These are phyloP conservation scores for Cerastoderma edule DNA, from an alignment of 2,888 invertebrate species.

Conservation along the genomic window DNA sequence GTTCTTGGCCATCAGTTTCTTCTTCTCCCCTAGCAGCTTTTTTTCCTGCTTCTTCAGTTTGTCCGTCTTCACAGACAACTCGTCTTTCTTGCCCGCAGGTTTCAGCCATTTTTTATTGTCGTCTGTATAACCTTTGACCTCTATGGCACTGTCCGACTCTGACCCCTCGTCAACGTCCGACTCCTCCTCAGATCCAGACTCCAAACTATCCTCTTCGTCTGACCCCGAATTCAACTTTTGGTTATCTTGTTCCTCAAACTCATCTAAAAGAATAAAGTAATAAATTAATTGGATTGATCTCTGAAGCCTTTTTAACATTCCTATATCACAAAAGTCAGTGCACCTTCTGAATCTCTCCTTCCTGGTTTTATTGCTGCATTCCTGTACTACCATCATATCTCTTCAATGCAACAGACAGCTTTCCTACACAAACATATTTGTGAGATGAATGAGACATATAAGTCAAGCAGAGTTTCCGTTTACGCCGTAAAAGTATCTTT, in stretches of 20 bases:
- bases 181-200: not conserved
- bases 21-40: not conserved
- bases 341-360: too few species aligned
- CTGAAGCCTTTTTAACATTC: too few species aligned
- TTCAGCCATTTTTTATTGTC: conserved; percentile 52
- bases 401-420: too few species aligned
- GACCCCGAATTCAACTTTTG: not conserved
- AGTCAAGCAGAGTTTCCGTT: too few species aligned
- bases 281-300: too few species aligned
- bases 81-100: conserved; percentile 35
- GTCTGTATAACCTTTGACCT: conserved; percentile 38
- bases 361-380: too few species aligned
- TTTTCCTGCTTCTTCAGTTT: not conserved
- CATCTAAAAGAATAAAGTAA: too few species aligned
- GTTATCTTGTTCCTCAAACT: not conserved
- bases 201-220: conserved; percentile 1
- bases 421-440: too few species aligned
- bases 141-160: conserved; percentile 22
- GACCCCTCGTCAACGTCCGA: not conserved
- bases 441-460: too few species aligned
- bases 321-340: too few species aligned
- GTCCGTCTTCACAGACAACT: not conserved
- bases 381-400: too few species aligned
- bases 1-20: not conserved
- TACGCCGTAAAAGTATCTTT: too few species aligned